These are phyloP conservation scores for Plecturocebus donacophilus DNA, from an alignment of 2,113 vertebrate genomes.

Conservation along the genomic window DNA sequence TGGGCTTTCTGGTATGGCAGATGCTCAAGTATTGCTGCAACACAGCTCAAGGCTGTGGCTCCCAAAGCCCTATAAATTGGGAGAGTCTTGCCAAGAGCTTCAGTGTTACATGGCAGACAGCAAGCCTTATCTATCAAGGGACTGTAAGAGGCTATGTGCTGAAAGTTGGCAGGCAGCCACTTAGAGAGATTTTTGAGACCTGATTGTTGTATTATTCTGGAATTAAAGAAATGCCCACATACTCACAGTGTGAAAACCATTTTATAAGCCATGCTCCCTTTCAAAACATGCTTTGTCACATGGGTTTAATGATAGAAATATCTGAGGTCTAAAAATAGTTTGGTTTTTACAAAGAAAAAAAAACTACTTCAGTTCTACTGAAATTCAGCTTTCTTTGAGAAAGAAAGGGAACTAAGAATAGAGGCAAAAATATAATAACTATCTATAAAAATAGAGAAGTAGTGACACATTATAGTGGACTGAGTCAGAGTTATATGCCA, in stretches of 20 bases:
- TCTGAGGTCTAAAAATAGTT: background rate
- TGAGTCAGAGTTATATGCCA: slow-evolving; percentile 44
- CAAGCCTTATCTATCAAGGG: background rate
- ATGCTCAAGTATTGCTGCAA: slow-evolving; percentile 47
- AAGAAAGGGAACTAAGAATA: slow-evolving; percentile 42
- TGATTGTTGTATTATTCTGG: background rate
- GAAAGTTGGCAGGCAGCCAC: slow-evolving; percentile 46
- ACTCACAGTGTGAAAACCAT: slow-evolving; percentile 22
- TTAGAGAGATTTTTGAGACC: background rate
- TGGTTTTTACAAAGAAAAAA: background rate
- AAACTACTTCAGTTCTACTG: background rate
- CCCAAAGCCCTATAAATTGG: slow-evolving; percentile 8
- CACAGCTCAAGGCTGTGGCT: slow-evolving; percentile 44
- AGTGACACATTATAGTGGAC: background rate
- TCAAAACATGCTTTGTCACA: slow-evolving; percentile 53
- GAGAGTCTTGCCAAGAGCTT: slow-evolving; percentile 46
- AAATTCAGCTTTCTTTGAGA: slow-evolving; percentile 44
- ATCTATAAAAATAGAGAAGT: slow-evolving; percentile 57
- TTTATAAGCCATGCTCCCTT: slow-evolving; percentile 19
- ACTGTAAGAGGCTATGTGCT: background rate
- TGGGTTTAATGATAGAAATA: slow-evolving; percentile 47
- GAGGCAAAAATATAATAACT: slow-evolving; percentile 40
- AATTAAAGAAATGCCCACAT: slow-evolving; percentile 44
- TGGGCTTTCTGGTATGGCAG: slow-evolving; percentile 37
- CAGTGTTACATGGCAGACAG: slow-evolving; percentile 21